phyloP scores from a whole-genome alignment of 2,888 invertebrate genomes.

The Hemicrepidius hirtus region DNA sequence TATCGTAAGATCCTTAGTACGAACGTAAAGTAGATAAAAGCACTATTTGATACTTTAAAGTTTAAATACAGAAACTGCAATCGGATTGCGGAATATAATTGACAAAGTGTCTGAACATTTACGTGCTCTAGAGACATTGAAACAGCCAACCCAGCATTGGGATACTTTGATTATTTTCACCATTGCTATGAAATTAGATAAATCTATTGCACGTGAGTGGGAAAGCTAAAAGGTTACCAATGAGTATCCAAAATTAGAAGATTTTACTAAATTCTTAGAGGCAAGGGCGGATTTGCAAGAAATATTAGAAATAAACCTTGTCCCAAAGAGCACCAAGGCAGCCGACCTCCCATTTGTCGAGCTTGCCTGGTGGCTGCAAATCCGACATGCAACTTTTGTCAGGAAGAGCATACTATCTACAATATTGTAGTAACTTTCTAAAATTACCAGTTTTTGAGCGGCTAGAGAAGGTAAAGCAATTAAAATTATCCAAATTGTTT shows the following conservation, averaged over 20 bases:
- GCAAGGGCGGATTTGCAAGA: not conserved
- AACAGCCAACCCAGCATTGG: too few relatives aligned
- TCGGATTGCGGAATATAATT: conserved; percentile 14
- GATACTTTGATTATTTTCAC: not conserved
- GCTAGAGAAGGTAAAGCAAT: too few relatives aligned
- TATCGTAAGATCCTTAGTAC: too few relatives aligned
- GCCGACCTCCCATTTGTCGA: not conserved
- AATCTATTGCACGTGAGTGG: not conserved
- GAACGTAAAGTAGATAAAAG: too few relatives aligned
- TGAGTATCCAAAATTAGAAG: not conserved
- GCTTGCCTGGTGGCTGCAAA: conserved; percentile 5
- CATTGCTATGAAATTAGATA: not conserved
- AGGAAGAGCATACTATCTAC: conserved; percentile 33
- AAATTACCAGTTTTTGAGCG: conserved; percentile 7
- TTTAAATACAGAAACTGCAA: conserved; percentile 18
- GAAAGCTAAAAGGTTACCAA: not conserved
- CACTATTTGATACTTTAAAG: too few relatives aligned
- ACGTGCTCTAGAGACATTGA: conserved; percentile 15
- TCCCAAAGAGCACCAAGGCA: conserved; percentile 4
- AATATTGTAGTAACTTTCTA: conserved; percentile 6
- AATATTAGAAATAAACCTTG: conserved; percentile 1
- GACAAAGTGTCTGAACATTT: conserved; percentile 33
- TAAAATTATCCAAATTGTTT: too few relatives aligned
- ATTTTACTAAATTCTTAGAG: conserved; percentile 11
- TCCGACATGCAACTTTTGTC: not conserved